Conservation (phyloP, 1,140 invertebrate genomes). For the Parapsyche elsis region DNA sequence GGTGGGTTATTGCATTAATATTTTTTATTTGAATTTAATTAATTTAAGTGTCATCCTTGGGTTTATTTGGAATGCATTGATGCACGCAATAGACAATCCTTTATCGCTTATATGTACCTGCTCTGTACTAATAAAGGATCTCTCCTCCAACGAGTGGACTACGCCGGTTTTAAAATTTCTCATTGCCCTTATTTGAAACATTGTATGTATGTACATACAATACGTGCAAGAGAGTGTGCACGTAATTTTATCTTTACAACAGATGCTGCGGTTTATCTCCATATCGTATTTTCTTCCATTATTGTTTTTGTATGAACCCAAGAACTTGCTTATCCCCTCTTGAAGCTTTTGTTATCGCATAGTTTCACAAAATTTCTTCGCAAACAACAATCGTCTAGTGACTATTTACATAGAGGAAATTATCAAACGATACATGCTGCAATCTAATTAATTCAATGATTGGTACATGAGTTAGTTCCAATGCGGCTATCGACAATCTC, state of each 20-base stretch:
- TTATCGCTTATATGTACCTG: not conserved
- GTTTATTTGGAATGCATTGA: slow-evolving; percentile 1
- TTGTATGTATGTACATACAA: not conserved
- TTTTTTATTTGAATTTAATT: no score
- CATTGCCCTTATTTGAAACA: no score
- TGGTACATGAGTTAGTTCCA: no score
- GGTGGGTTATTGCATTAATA: no score
- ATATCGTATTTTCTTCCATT: not conserved
- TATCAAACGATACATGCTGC: no score
- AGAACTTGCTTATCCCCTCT: not conserved
- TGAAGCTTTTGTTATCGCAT: not conserved
- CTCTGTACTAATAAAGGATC: not conserved
- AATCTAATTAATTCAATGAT: no score
- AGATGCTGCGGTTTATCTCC: not conserved
- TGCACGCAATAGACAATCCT: not conserved
- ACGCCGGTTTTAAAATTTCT: no score
- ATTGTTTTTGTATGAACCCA: not conserved
- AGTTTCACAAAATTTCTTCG: not conserved
- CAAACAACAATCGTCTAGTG: not conserved
- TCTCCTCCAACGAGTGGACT: no score
- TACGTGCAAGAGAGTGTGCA: not conserved
- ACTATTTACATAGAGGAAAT: no score
- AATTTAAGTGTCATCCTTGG: no score
- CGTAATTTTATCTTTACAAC: not conserved
- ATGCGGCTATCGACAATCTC: not conserved